A percentile compares a stretch with the other conserved stretches of the same genome.
Evolutionary conservation across 2,797 vertebrate genomes (phyloP).

Genomic region (Mormyrus proboscirostris): DNA sequence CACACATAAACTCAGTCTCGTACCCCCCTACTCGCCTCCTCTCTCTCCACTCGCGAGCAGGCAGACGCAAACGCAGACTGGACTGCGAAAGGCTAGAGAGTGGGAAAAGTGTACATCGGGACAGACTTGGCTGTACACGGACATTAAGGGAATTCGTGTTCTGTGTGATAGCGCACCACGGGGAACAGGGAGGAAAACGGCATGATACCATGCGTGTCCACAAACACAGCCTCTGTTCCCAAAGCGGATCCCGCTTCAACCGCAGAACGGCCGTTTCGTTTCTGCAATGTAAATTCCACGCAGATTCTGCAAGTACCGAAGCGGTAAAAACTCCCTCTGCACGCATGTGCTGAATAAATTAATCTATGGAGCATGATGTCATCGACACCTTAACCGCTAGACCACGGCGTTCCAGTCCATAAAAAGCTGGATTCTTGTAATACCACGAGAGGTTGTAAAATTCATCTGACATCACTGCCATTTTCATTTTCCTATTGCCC

Average conservation of each 20-base stretch:
- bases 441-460: background rate
- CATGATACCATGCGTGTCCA: background rate
- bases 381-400: constrained; percentile 6
- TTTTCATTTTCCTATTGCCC: constrained; percentile 12
- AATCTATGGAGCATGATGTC: background rate
- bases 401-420: background rate
- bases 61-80: background rate
- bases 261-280: background rate
- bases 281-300: background rate
- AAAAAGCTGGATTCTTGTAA: constrained; percentile 13
- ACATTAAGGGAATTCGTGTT: background rate
- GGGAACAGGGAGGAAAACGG: background rate
- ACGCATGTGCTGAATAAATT: background rate
- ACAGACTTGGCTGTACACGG: background rate
- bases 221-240: background rate
- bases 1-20: background rate
- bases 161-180: background rate
- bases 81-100: background rate
- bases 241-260: background rate
- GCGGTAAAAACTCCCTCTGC: background rate
- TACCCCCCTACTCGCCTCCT: background rate
- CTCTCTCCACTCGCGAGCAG: background rate
- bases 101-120: background rate
- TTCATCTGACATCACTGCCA: background rate
- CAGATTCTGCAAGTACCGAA: background rate